These are phyloP conservation scores for Trichogramma dendrolimi DNA, from an alignment of 2,888 invertebrate genomes.

Conservation along the genomic window DNA sequence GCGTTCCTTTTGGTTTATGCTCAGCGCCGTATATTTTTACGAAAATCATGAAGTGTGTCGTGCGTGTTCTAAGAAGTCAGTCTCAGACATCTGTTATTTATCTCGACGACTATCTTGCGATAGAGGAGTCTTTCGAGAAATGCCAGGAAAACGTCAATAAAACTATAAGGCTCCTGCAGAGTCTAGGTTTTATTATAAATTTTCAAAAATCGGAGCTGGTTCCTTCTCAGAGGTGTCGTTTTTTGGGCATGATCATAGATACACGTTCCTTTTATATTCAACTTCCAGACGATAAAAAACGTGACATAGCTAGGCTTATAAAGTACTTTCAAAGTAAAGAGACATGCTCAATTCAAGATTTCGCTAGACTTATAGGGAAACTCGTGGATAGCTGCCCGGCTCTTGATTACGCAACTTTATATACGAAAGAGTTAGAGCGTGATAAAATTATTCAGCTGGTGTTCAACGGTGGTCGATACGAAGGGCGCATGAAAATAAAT, in stretches of 20 bases:
- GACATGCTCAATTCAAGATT: constrained; percentile 9
- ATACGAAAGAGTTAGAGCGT: constrained; percentile 1
- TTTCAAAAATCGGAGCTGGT: constrained; percentile 1
- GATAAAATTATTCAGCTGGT: neutral
- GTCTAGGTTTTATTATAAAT: constrained; percentile 20
- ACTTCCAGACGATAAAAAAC: neutral
- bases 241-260: constrained; percentile 11
- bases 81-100: constrained; percentile 20
- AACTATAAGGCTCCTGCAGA: constrained; percentile 3
- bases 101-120: constrained; percentile 19
- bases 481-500: neutral
- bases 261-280: neutral
- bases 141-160: constrained; percentile 7
- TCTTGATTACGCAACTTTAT: constrained; percentile 10
- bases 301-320: neutral
- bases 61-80: neutral
- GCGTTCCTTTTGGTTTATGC: constrained; percentile 35
- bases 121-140: constrained; percentile 5
- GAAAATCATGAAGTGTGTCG: constrained; percentile 29
- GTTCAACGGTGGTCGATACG: neutral
- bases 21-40: constrained; percentile 36
- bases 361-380: constrained; percentile 15
- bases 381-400: constrained; percentile 15
- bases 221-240: constrained; percentile 8
- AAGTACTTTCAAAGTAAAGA: neutral